These are phyloP conservation scores for Ctenosaura bakeri DNA, from an alignment of 2,797 vertebrate species.

Conservation along the genomic window DNA sequence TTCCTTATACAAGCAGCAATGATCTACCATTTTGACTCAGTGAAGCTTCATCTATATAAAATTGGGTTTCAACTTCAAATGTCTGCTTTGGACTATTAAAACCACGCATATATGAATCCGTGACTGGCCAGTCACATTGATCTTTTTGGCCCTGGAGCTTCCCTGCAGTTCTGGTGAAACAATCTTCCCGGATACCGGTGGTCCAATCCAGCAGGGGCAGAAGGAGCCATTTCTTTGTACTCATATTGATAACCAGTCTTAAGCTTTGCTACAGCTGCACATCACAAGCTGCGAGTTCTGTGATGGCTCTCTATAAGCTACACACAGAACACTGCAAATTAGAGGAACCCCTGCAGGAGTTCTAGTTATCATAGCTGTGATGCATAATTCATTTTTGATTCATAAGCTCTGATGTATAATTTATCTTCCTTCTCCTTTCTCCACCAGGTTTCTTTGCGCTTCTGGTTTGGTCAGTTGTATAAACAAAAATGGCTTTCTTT, in stretches of 20 bases:
- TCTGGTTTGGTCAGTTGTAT: not conserved
- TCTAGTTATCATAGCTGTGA: slow-evolving; percentile 10
- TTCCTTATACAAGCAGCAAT: not conserved
- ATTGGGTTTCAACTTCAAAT: not conserved
- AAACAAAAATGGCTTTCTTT: slow-evolving; percentile 2
- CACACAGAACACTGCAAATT: not conserved
- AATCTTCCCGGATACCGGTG: not conserved
- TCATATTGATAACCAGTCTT: not conserved
- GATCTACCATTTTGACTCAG: not conserved
- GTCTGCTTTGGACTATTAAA: not conserved
- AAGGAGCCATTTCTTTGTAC: not conserved
- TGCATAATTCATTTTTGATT: slow-evolving; percentile 30
- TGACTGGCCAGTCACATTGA: no score
- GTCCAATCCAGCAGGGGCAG: not conserved
- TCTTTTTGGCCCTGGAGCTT: not conserved
- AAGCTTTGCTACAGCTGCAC: not conserved
- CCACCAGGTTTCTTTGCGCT: not conserved
- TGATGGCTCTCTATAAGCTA: not conserved
- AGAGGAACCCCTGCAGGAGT: slow-evolving; percentile 22
- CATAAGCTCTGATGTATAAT: slow-evolving; percentile 30
- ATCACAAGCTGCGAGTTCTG: not conserved
- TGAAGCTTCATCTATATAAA: not conserved
- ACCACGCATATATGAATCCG: not conserved
- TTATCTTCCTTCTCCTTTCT: slow-evolving; percentile 12
- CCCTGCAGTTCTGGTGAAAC: not conserved